phyloP scores from a whole-genome alignment of 1,140 invertebrate genomes.

The Chymomyza costata region DNA sequence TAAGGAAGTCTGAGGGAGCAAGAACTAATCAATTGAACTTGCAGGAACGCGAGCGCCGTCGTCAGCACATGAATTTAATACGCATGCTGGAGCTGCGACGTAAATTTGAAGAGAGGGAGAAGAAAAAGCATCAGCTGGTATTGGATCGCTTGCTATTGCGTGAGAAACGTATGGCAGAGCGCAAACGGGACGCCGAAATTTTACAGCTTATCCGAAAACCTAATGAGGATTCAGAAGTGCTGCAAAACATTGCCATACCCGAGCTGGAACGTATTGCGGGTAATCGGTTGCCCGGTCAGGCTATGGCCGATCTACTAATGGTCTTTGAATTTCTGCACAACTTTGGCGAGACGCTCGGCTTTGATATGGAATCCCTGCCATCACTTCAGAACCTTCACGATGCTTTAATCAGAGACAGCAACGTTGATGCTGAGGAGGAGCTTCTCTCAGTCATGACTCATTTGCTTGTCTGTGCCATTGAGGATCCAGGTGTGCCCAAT shows the following conservation, averaged over 20 bases:
- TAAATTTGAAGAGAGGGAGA: conserved; percentile 91
- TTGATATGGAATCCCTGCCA: conserved; percentile 92
- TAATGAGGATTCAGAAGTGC: conserved; percentile 88
- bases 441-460: conserved; percentile 91
- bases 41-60: conserved; percentile 91
- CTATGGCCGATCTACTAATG: conserved; percentile 94
- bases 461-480: conserved; percentile 92
- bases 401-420: conserved; percentile 85
- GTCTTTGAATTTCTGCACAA: conserved; percentile 97
- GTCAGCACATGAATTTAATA: conserved; percentile 92
- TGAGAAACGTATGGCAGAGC: conserved; percentile 89
- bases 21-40: background rate
- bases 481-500: conserved; percentile 95
- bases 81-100: conserved; percentile 90
- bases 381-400: conserved; percentile 90
- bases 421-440: conserved; percentile 88
- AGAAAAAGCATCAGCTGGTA: conserved; percentile 83
- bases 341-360: conserved; percentile 94
- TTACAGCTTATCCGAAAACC: conserved; percentile 89
- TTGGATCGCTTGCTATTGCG: conserved; percentile 66
- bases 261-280: conserved; percentile 87
- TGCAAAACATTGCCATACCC: conserved; percentile 85
- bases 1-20: background rate
- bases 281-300: conserved; percentile 87
- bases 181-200: conserved; percentile 89